These are phyloP conservation scores for Laterallus jamaicensis DNA, from an alignment of 2,113 vertebrate species.

Conservation along the genomic window DNA sequence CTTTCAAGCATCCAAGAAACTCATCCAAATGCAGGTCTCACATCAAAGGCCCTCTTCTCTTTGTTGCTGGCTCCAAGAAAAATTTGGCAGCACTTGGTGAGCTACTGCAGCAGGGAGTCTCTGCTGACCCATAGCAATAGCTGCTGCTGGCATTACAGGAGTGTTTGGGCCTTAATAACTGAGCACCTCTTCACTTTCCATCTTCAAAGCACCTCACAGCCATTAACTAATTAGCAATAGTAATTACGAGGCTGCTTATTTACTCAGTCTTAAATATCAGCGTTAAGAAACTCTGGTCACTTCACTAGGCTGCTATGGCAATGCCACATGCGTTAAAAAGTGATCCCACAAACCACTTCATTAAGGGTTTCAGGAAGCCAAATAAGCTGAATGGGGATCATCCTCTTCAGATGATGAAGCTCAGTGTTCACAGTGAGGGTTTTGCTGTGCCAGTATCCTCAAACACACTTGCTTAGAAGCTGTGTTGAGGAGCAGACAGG, in stretches of 20 bases:
- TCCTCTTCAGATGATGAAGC: background rate
- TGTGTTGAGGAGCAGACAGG: background rate
- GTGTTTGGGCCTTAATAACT: background rate
- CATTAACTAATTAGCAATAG: slow-evolving; percentile 36
- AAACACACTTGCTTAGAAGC: rapidly evolving
- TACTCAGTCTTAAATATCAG: background rate
- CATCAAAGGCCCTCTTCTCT: slow-evolving; percentile 2
- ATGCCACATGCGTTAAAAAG: background rate
- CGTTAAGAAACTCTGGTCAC: background rate
- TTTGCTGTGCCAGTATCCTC: background rate
- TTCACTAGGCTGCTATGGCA: background rate
- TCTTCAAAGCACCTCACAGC: slow-evolving; percentile 32
- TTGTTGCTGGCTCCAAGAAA: background rate
- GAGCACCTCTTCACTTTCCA: background rate
- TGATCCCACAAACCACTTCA: background rate
- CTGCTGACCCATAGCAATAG: background rate
- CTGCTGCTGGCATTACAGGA: background rate
- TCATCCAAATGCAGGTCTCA: background rate
- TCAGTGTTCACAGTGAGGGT: background rate
- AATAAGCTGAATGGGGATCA: background rate
- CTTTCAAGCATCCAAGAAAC: background rate
- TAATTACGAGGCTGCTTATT: background rate
- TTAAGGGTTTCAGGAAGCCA: background rate
- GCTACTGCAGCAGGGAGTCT: background rate
- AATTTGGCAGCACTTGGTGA: background rate